Evolutionary conservation across 2,113 vertebrate genomes (phyloP), one percentile per base, ranked within the genome.

Genomic region (Dinomys branickii): DNA sequence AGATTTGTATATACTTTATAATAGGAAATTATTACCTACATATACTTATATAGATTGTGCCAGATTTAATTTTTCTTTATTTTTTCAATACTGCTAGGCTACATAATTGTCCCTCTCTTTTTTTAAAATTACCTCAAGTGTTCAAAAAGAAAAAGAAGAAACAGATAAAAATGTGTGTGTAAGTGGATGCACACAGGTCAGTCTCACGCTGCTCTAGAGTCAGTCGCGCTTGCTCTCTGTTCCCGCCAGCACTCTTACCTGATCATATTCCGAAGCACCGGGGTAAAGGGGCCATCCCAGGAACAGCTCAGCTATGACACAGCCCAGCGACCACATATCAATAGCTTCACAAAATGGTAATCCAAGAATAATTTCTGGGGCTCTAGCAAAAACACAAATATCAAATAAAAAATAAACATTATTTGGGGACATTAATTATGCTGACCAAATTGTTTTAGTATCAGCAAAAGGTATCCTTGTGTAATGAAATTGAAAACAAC

Each of bases 261-360:
- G 99, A 94, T 99, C 99, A 0, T 99, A 99, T 98, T 99, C 99
- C 20, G 99, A 99, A 90, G 99, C 99, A 83, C 99, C 99, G 5
- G 99, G 99, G 96, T 99, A 99, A 33, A 99, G 99, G 56, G 99
- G 99, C 99, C 99, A 99, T 75, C 99, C 99, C 96, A 99, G 98
- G 85, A 99, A 99, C 94, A 99, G 99, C 97, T 99, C 99, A 6
- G 99, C 99, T 73, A 99, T 99, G 97, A 99, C 99, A 96, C 99
- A 99, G 92, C 99, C 99, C 98, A 99, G 85, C 0, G 99, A 99
- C 99, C 99, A 99, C 99, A 99, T 99, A 98, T 99, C 99, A 97
- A 99, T 99, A 67, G 99, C 99, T 98, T 99, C 99, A 85, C 99
- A 99, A 98, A 99, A 99, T 0, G 99, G 99, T 67, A 99, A 98